phyloP scores from a whole-genome alignment of 1,140 invertebrate species.

The Cephus cinctus region DNA sequence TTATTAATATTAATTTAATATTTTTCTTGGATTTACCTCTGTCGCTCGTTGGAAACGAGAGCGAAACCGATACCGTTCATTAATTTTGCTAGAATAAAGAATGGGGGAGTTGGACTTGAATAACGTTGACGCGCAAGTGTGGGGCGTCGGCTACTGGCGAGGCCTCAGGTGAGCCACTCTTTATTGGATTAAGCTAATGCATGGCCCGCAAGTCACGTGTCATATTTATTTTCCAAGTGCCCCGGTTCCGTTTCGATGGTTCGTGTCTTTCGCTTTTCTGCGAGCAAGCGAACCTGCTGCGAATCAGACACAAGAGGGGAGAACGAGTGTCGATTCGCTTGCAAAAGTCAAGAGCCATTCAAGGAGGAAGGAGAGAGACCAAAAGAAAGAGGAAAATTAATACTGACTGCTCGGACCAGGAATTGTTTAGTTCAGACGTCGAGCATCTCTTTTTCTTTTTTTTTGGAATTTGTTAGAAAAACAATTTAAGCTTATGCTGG shows the following conservation, averaged over 20 bases:
- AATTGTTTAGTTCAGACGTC: no score
- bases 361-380: conserved; percentile 5
- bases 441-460: background rate
- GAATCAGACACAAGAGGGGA: background rate
- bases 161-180: conserved; percentile 51
- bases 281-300: no score
- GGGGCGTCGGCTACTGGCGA: conserved; percentile 43
- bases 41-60: no score
- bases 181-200: conserved; percentile 16
- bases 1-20: no score
- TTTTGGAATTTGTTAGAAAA: conserved; percentile 50
- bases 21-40: no score
- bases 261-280: no score
- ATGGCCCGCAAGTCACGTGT: conserved; percentile 15
- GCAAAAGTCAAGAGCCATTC: background rate
- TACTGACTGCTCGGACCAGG: no score
- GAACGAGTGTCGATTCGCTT: background rate
- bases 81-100: no score
- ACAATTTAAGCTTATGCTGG: conserved; percentile 46
- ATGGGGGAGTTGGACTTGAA: conserved; percentile 56
- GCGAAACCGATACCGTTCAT: no score
- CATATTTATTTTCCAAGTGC: conserved; percentile 39
- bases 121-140: conserved; percentile 43
- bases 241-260: conserved; percentile 9
- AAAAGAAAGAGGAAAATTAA: conserved; percentile 17